Base-by-base conservation (phyloP, 2,797 vertebrate genomes). In the Halcyon badia region DNA sequence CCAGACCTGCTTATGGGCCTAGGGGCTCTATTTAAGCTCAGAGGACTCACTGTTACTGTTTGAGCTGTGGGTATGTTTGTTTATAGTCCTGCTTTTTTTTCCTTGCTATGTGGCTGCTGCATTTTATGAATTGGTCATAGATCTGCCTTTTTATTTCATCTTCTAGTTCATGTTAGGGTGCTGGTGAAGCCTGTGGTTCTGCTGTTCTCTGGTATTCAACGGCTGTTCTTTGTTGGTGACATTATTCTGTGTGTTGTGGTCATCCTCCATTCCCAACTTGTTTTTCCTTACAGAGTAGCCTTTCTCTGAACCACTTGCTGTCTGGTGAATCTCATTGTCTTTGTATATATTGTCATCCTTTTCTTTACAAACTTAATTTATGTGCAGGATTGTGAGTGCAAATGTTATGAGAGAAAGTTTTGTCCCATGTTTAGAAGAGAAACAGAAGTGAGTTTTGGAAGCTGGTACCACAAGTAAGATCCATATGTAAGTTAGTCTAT, bases 391-490 rank as follows among this genome's bases (percentile, higher is more conserved):
- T 75, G 33, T 21, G 12, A 44, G 15, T 35, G 16, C 5, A 39
- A 12, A 3, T 11, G 31, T 42, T 77, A 86, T 58, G 19, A 25
- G 16, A 52, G 52, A 25, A 2, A 46, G 39, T 35, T 72, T 85
- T 48, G 11, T 44, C 20, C 26, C 1, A 4, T 3, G 6, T 28
- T 6, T 5, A 69, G 12, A 18, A 48, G 7, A 54, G 24, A 81
- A 30, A 25, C 3, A 72, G 41, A 82, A 72, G 8, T 16, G 7
- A 73, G 9, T 31, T 87, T 11, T 5, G 11, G 48, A 85, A 85
- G 14, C 35, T 69, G n/a, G 25, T 33, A 17, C 3, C 0, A 0
- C 0, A 2, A 16, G 7, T 4, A 4, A 5, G 20, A 11, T 84
- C 17, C 5, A 2, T 4, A 7, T 8, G 8, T 8, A 5, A 33